Conservation (phyloP, 2,113 vertebrate genomes). For the Marcusenius ussheri region DNA sequence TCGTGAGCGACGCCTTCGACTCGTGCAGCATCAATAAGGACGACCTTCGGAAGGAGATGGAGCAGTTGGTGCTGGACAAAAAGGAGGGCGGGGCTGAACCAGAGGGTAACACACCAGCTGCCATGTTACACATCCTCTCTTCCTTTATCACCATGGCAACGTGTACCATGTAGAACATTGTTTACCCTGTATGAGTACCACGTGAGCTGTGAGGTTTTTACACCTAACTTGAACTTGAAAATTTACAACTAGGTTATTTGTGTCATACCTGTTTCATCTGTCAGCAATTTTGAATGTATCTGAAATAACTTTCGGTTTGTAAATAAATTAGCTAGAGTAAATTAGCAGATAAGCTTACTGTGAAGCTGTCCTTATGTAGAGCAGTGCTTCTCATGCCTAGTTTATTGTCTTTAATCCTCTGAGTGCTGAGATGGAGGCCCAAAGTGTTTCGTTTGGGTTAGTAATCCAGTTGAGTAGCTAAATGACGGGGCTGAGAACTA, state of each 20-base stretch:
- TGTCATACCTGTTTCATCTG: background rate
- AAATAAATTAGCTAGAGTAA: background rate
- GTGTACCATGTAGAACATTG: background rate
- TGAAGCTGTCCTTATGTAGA: background rate
- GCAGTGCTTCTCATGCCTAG: background rate
- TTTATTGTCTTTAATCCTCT: background rate
- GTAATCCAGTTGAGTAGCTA: background rate
- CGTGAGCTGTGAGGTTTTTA: background rate
- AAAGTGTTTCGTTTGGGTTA: background rate
- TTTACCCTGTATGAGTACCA: background rate
- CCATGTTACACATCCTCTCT: background rate
- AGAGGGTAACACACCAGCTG: slow-evolving; percentile 63
- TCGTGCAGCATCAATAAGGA: slow-evolving; percentile 78
- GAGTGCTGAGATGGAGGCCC: background rate
- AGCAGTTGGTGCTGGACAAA: slow-evolving; percentile 89
- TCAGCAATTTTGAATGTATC: background rate
- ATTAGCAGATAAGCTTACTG: background rate
- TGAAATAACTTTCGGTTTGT: background rate
- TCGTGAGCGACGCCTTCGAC: slow-evolving; percentile 93
- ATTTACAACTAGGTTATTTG: background rate
- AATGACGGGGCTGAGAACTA: background rate
- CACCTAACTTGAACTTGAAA: background rate
- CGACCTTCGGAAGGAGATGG: slow-evolving; percentile 92
- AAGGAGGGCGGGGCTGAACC: slow-evolving; percentile 58
- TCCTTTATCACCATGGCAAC: background rate